phyloP scores from a whole-genome alignment of 2,888 invertebrate species.

The Eupsilia transversa region DNA sequence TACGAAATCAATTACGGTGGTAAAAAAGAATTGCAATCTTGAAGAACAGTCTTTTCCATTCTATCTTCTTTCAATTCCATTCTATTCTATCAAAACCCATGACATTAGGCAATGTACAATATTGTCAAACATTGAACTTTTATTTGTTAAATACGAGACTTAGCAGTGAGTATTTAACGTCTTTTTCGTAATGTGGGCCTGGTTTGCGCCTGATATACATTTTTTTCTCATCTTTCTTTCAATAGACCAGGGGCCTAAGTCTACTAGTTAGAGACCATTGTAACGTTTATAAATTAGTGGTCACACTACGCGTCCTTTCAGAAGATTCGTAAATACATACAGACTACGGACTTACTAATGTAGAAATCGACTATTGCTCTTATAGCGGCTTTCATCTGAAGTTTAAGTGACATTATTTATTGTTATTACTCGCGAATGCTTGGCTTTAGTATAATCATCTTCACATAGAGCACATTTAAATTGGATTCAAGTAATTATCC shows the following conservation, averaged over 20 bases:
- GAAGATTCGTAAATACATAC: background rate
- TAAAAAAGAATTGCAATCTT: background rate
- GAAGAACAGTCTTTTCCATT: too few relatives aligned
- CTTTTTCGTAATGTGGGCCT: too few relatives aligned
- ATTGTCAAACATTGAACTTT: too few relatives aligned
- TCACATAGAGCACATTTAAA: conserved; percentile 38
- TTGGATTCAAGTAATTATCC: conserved; percentile 59
- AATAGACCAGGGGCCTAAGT: too few relatives aligned
- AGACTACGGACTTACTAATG: background rate
- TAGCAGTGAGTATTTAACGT: too few relatives aligned
- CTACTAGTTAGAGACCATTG: too few relatives aligned
- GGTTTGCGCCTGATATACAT: too few relatives aligned
- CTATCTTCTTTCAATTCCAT: background rate
- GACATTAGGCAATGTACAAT: too few relatives aligned
- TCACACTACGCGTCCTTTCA: too few relatives aligned
- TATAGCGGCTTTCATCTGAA: conserved; percentile 64
- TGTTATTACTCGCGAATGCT: conserved; percentile 65
- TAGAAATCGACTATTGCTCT: conserved; percentile 45
- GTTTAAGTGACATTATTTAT: conserved; percentile 72
- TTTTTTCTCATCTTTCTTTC: too few relatives aligned
- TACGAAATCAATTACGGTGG: background rate
- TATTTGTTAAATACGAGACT: too few relatives aligned
- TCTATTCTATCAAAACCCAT: background rate
- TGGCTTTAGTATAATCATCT: conserved; percentile 21
- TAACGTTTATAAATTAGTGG: too few relatives aligned